Evolutionary conservation across 1,140 invertebrate species (phyloP).

Genomic region (Rhynchophorus ferrugineus): DNA sequence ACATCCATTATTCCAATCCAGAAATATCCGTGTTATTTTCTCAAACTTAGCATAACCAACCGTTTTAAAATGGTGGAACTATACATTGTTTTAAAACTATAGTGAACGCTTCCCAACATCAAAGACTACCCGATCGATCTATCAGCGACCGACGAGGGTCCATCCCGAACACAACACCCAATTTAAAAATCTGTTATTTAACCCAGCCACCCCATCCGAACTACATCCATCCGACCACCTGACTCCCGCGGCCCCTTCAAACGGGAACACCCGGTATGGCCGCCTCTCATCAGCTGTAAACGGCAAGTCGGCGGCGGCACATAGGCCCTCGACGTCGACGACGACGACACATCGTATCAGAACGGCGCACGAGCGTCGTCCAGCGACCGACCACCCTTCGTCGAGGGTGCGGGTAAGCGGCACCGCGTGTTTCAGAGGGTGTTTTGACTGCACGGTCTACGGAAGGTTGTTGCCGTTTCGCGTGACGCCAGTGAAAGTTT

Average conservation of each 20-base stretch:
- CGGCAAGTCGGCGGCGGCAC: not conserved
- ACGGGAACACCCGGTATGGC: slow-evolving; percentile 4
- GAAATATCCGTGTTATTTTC: no score
- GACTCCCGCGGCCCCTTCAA: not conserved
- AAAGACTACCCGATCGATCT: no score
- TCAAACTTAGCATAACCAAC: no score
- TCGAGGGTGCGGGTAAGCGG: slow-evolving; percentile 9
- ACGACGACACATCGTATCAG: not conserved
- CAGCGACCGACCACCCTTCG: slow-evolving; percentile 10
- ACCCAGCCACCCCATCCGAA: no score
- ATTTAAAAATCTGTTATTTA: no score
- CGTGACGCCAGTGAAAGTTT: slow-evolving; percentile 15
- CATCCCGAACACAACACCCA: no score
- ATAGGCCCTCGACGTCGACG: not conserved
- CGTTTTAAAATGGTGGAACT: no score
- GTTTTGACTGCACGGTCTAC: slow-evolving; percentile 12
- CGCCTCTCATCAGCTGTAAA: slow-evolving; percentile 17
- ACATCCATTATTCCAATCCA: no score
- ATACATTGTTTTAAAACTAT: no score
- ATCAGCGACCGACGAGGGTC: no score
- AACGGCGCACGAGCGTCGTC: slow-evolving; percentile 12
- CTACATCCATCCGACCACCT: no score
- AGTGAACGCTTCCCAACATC: no score
- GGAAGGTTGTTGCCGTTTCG: not conserved
- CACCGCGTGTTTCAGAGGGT: slow-evolving; percentile 23